Percentiles rank a stretch among this genome's conserved stretches.
These are phyloP conservation scores for Ammospiza caudacuta DNA, from an alignment of 2,113 vertebrate genomes.

Conservation along the genomic window DNA sequence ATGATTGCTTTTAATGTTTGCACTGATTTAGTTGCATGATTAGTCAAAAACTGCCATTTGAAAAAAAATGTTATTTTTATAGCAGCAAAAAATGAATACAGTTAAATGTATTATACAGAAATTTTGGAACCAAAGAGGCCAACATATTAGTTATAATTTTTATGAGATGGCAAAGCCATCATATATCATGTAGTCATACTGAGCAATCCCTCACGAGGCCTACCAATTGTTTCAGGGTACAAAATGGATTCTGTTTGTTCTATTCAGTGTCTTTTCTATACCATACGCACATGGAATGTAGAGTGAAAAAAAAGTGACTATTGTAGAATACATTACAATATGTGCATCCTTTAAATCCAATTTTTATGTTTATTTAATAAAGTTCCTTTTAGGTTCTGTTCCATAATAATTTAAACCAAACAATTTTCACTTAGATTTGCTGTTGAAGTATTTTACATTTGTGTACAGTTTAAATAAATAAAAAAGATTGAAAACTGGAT, in stretches of 20 bases:
- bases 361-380: slow-evolving; percentile 98
- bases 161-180: slow-evolving; percentile 88
- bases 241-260: slow-evolving; percentile 88
- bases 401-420: slow-evolving; percentile 96
- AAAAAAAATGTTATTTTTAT: slow-evolving; percentile 97
- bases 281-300: slow-evolving; percentile 86
- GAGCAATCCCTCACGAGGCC: slow-evolving; percentile 86
- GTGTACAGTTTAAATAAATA: slow-evolving; percentile 99
- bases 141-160: slow-evolving; percentile 89
- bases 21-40: slow-evolving; percentile 99
- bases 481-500: slow-evolving; percentile 75
- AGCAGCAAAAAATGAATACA: slow-evolving; percentile 90
- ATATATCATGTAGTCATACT: slow-evolving; percentile 81
- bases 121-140: slow-evolving; percentile 99
- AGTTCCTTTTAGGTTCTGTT: slow-evolving; percentile 93
- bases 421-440: slow-evolving; percentile 86
- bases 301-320: slow-evolving; percentile 63
- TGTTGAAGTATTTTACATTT: slow-evolving; percentile 83
- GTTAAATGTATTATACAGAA: slow-evolving; percentile 93
- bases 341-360: slow-evolving; percentile 78
- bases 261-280: slow-evolving; percentile 88
- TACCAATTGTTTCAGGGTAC: slow-evolving; percentile 94
- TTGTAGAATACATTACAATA: slow-evolving; percentile 76
- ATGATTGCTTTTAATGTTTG: slow-evolving; percentile 99
- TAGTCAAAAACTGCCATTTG: slow-evolving; percentile 96